Evolutionary conservation across 2,113 vertebrate genomes (phyloP), one percentile per base, ranked within the genome.

Genomic region (Lycaon pictus): DNA sequence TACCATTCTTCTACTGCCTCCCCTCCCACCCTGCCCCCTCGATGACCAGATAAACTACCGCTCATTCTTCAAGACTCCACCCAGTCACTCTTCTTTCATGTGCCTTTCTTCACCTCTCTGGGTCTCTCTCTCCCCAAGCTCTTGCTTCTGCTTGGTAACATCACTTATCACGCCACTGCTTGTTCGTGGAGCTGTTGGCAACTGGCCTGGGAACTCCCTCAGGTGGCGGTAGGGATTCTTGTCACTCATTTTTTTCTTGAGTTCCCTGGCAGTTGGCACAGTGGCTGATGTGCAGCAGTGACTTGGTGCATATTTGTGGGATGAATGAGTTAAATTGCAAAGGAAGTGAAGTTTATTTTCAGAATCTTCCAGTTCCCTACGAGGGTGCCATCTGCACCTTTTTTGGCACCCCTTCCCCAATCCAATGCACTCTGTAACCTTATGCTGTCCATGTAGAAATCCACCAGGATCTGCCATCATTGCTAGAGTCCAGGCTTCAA

Each of bases 301-400:
- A 63, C 25, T 74, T n/a, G 76, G 56, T 29, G 71, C 35, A 20
- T 81, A 80, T 82, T 93, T 84, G n/a, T 74, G 60, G 35, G 88
- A 67, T 65, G 76, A 93, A 83, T 25, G 48, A 88, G 15, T 58
- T 90, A 87, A 91, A 90, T 62, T 91, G 79, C 65, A 74, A 92
- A 62, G 89, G 92, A 95, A 20, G 67, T 65, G 58, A 87, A 82
- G 58, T 67, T 89, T 95, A 56, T 84, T 13, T 91, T 95, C 65
- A 74, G 51, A 95, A 93, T 22, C 27, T 65, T 69, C 71, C 25
- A 90, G 84, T 20, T 90, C 63, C 51, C 62, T 55, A 22, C 43
- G 80, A 37, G 43, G 63, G 16, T 71, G 1, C 29, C 63, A 22
- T 81, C 7, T 71, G 16, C 16, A 77, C 11, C 32, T 71, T 86